Base-by-base conservation (phyloP, 2,797 vertebrate genomes). In the Adelosebastes latens region DNA sequence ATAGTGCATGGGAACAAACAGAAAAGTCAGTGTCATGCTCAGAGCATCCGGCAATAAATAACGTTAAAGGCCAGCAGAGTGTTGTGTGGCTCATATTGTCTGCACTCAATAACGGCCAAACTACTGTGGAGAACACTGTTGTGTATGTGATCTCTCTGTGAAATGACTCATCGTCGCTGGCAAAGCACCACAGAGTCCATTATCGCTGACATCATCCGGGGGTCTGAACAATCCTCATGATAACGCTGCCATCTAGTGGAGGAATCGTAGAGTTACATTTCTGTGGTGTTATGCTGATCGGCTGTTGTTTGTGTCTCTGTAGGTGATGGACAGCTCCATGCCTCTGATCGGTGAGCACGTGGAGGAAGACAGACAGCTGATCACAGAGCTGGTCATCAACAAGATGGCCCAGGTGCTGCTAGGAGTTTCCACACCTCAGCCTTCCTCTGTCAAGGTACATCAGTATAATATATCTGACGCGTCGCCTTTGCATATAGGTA, bases 321-420 rank as follows among this genome's bases (percentile, higher is more conserved):
- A 99, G 98, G 97, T 99, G 89, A 99, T 99, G 98, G 98, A 99
- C 95, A 99, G 98, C 93, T 99, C 98, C 0, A 98, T 98, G 97
- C 98, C 98, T 72, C 94, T 99, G 91, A 99, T 99, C 24, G 98
- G 98, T 6, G 98, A 99, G 49, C 98, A 99, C 0, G 92, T 98
- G 89, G 98, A 99, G 88, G 98, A 99, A 71, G 98, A 99, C 87
- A 97, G 88, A 59, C 98, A 99, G 89, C 96, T 99, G 66, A 98
- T 99, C 91, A 96, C 97, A 0, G 98, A 99, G 74, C 93, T 99
- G 80, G 97, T 99, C 49, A 86, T 98, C 66, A 97, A 93, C 83
- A 98, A 95, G 93, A 99, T 99, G 97, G 94, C 95, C 63, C 95
- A 96, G 2, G 86, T 94, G 64, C 29, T 95, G 80, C 92, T 96